A percentile compares a stretch with the other conserved stretches of the same genome.
phyloP scores from a whole-genome alignment of 2,113 vertebrate genomes.

The Lontra canadensis region DNA sequence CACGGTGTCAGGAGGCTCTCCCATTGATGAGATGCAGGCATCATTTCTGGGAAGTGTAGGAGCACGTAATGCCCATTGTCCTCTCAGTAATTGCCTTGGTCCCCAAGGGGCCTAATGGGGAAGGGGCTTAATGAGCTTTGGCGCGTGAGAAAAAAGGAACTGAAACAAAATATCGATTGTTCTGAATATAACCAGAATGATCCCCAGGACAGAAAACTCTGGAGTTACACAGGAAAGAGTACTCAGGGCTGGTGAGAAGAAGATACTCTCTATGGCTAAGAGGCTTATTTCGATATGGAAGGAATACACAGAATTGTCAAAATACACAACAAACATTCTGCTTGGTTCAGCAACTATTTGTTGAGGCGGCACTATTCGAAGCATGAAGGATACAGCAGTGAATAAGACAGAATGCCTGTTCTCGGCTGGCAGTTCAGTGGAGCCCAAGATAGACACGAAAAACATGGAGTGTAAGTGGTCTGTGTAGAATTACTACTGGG shows the following conservation, averaged over 20 bases:
- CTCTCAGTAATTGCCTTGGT: slow-evolving; percentile 61
- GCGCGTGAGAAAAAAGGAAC: slow-evolving; percentile 52
- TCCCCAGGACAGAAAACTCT: slow-evolving; percentile 1
- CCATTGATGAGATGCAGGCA: slow-evolving; percentile 35
- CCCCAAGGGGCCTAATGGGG: slow-evolving; percentile 32
- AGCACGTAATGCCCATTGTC: slow-evolving; percentile 59
- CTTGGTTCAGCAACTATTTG: not conserved
- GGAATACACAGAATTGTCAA: not conserved
- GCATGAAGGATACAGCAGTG: not conserved
- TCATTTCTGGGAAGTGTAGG: slow-evolving; percentile 43
- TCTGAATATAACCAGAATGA: slow-evolving; percentile 9
- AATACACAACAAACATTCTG: not conserved
- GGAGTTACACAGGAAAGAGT: not conserved
- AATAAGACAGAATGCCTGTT: not conserved
- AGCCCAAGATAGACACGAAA: not conserved
- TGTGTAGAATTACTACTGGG: not conserved
- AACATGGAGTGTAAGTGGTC: not conserved
- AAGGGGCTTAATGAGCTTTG: slow-evolving; percentile 70
- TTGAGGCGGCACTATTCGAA: not conserved
- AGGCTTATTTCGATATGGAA: slow-evolving; percentile 21
- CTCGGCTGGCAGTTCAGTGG: not conserved
- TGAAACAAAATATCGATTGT: slow-evolving; percentile 63
- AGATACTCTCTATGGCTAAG: not conserved
- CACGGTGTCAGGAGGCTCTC: not conserved
- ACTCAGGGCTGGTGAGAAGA: not conserved